Evolutionary conservation across 2,888 invertebrate genomes (phyloP), one percentile per base, ranked within the genome.

Genomic region (Melikaiella ostensackeni): DNA sequence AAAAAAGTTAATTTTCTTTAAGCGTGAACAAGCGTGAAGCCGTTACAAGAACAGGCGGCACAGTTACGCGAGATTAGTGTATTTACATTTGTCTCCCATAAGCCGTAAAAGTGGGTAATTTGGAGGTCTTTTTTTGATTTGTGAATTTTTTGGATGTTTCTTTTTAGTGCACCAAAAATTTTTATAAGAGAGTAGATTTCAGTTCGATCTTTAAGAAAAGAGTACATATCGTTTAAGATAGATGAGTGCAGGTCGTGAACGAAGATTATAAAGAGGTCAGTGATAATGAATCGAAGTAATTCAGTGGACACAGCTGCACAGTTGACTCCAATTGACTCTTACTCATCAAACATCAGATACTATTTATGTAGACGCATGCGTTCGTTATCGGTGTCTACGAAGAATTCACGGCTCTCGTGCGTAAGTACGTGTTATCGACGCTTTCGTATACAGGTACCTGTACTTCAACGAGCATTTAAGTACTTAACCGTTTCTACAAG

Each of bases 251-350:
- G 70, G 76, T 62, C 77, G 62, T 83, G 79, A 77, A 64, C 80
- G 79, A 79, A 78, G 74, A 80, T 79, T 82, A 79, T 81, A 83
- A 82, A 80, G 82, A 76, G 82, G 79, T 77, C 24, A 30, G 46
- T 57, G 79, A 79, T 73, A 63, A 79, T 59, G 64, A 73, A 74
- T 38, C 38, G 61, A 61, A 74, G 74, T 74, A 50, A 46, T 70
- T 27, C 27, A 50, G 38, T 73, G 59, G 75, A 82, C 86, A 86
- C 89, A 89, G 88, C 88, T 89, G 87, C 85, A 75, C 83, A 85
- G 80, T 89, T 90, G 86, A 89, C 90, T 86, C 85, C 86, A 87
- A 85, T 90, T 90, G 86, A 90, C 88, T 88, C 84, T 79, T 55
- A 80, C 77, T 87, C 87, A 87, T 88, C 86, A 84, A 86, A 85